phyloP scores from a whole-genome alignment of 2,888 invertebrate species.

The Melanotus villosus region DNA sequence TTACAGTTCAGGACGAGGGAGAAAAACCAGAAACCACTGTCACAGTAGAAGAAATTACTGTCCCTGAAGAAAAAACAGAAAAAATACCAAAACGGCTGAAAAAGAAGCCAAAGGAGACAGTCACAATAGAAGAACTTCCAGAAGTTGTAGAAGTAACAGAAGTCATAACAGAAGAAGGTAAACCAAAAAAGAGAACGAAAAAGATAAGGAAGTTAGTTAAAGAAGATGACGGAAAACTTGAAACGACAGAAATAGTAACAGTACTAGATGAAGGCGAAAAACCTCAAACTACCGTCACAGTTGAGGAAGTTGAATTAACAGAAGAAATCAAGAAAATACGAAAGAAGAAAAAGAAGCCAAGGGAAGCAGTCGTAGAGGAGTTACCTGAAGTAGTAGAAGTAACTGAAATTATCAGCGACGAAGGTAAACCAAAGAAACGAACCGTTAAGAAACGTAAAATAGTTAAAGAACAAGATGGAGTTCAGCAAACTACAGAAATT shows the following conservation, averaged over 20 bases:
- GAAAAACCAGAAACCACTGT: constrained; percentile 65
- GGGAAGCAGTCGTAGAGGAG: constrained; percentile 49
- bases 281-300: constrained; percentile 63
- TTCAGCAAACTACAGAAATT: constrained; percentile 68
- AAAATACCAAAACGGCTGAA: too few species aligned
- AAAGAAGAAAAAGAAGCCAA: too few species aligned
- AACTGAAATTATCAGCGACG: constrained; percentile 55
- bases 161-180: constrained; percentile 54
- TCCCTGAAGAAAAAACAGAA: constrained; percentile 53
- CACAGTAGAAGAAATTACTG: constrained; percentile 54
- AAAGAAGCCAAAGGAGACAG: too few species aligned
- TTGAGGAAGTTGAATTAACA: too few species aligned
- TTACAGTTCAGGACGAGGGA: constrained; percentile 67
- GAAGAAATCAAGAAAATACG: too few species aligned
- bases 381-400: constrained; percentile 55
- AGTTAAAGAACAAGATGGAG: constrained; percentile 66
- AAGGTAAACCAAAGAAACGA: constrained; percentile 43
- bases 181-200: constrained; percentile 58
- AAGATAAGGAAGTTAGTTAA: constrained; percentile 63
- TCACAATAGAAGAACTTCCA: too few species aligned
- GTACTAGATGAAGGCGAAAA: constrained; percentile 67
- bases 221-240: too few species aligned
- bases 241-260: too few species aligned
- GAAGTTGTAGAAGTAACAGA: constrained; percentile 56
- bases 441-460: constrained; percentile 61